These are phyloP conservation scores for Ormyrus rosae DNA, from an alignment of 2,888 invertebrate species.

Conservation along the genomic window DNA sequence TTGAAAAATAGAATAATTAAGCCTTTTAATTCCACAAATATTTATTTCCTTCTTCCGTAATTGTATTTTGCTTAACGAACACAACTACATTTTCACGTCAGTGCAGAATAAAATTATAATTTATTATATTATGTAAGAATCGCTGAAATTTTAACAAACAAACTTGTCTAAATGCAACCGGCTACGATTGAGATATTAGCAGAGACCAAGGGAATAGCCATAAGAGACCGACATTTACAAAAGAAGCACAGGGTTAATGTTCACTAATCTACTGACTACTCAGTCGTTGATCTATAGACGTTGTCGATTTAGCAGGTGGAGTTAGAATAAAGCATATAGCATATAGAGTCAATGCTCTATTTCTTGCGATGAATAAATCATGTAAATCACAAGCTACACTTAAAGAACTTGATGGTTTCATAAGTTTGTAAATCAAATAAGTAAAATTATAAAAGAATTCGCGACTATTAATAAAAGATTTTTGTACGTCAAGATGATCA, in stretches of 20 bases:
- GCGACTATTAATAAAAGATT: no score
- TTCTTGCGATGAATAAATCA: constrained; percentile 15
- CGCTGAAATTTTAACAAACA: neutral
- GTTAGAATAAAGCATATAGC: no score
- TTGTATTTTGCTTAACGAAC: no score
- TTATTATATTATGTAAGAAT: neutral
- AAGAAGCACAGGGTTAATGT: constrained; percentile 49
- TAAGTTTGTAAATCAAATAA: no score
- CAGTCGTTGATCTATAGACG: neutral
- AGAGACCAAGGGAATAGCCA: constrained; percentile 1
- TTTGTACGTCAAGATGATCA: no score
- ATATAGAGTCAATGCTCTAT: constrained; percentile 26
- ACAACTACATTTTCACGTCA: no score
- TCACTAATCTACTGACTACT: constrained; percentile 37
- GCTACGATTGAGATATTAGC: neutral
- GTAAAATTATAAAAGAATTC: no score
- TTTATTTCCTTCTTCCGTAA: no score
- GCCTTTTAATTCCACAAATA: no score
- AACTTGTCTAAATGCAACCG: neutral
- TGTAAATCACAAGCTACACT: no score
- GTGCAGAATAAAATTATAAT: neutral
- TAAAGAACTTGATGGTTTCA: no score
- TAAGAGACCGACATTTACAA: constrained; percentile 34
- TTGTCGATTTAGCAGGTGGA: constrained; percentile 42
- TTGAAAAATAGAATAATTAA: no score